Evolutionary conservation across 1,140 invertebrate species (phyloP).

Genomic region (Drosophila pallidifrons): DNA sequence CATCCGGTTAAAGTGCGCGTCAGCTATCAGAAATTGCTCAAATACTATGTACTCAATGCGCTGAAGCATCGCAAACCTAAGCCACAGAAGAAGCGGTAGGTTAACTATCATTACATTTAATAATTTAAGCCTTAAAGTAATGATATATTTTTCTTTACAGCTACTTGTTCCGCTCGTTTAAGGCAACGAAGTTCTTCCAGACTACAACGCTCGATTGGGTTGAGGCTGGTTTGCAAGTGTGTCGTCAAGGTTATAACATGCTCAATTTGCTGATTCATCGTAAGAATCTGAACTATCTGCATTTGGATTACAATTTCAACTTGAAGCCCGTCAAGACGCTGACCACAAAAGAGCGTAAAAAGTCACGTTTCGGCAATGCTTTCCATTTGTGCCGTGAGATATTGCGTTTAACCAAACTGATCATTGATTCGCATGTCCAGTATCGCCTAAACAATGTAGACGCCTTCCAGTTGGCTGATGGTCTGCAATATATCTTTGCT

Average conservation of each 20-base stretch:
- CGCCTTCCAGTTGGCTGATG: constrained; percentile 99
- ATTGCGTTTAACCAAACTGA: constrained; percentile 97
- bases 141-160: constrained; percentile 30
- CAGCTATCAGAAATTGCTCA: constrained; percentile 99
- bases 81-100: constrained; percentile 97
- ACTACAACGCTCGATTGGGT: constrained; percentile 99
- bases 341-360: constrained; percentile 99
- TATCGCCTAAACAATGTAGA: constrained; percentile 99
- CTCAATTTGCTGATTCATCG: constrained; percentile 99
- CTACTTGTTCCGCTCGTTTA: constrained; percentile 99
- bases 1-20: constrained; percentile 99
- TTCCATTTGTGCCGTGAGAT: constrained; percentile 99
- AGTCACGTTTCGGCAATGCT: constrained; percentile 99
- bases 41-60: constrained; percentile 99
- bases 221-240: constrained; percentile 98
- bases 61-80: constrained; percentile 98
- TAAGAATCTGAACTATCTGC: constrained; percentile 99
- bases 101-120: constrained; percentile 9
- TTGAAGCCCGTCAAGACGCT: constrained; percentile 99
- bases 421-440: constrained; percentile 99
- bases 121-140: too few species aligned
- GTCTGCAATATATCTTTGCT: constrained; percentile 99
- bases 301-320: constrained; percentile 99
- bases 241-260: constrained; percentile 99
- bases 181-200: constrained; percentile 99